phyloP scores from a whole-genome alignment of 2,888 invertebrate species.

The Hymenopus coronatus region DNA sequence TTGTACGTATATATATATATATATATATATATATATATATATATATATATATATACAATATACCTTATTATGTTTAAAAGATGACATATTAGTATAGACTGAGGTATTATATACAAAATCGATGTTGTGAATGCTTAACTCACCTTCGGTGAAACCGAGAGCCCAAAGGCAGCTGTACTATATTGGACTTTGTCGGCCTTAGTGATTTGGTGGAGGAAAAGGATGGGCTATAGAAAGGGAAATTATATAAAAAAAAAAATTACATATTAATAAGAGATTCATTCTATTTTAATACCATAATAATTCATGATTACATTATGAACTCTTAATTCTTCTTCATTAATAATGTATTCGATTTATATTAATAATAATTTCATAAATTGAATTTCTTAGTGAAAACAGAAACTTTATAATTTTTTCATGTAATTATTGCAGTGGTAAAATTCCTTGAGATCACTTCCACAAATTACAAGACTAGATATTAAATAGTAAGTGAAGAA shows the following conservation, averaged over 20 bases:
- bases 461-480: background rate
- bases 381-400: background rate
- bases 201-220: background rate
- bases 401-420: background rate
- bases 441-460: background rate
- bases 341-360: background rate
- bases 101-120: too few species aligned
- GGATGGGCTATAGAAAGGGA: background rate
- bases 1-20: too few species aligned
- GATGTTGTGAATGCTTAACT: too few species aligned
- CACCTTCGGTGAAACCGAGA: too few species aligned
- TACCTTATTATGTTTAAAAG: too few species aligned
- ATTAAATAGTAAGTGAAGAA: background rate
- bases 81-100: too few species aligned
- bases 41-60: too few species aligned
- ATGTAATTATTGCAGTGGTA: background rate
- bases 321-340: background rate
- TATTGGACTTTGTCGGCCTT: too few species aligned
- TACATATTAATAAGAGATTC: background rate
- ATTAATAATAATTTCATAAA: background rate
- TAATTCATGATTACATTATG: background rate
- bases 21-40: too few species aligned
- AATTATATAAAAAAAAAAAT: background rate
- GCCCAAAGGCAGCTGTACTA: too few species aligned
- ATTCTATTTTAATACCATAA: background rate